phyloP scores from a whole-genome alignment of 2,113 vertebrate species.

The Sula dactylatra region DNA sequence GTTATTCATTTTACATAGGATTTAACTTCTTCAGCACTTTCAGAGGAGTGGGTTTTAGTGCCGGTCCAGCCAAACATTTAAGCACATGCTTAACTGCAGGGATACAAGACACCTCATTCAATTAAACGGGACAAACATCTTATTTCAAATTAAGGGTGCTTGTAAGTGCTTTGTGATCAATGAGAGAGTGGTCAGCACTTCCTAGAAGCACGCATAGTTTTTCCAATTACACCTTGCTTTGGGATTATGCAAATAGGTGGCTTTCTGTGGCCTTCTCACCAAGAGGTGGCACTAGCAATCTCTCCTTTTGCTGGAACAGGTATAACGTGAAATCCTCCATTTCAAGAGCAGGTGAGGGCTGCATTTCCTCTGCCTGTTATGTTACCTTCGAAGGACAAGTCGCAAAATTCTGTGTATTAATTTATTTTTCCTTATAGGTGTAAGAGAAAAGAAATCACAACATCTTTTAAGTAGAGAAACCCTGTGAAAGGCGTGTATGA shows the following conservation, averaged over 20 bases:
- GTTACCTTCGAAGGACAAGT: background rate
- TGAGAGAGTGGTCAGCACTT: background rate
- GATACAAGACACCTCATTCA: background rate
- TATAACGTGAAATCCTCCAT: background rate
- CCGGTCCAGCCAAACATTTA: background rate
- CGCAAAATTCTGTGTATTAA: background rate
- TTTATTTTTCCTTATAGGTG: background rate
- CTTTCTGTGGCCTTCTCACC: conserved; percentile 10
- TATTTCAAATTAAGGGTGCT: background rate
- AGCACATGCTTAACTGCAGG: background rate
- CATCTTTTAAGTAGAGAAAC: background rate
- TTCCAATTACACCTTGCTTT: background rate
- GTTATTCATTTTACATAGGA: background rate
- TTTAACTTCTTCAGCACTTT: background rate
- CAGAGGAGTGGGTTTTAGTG: background rate
- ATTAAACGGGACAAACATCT: background rate
- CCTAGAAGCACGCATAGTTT: background rate
- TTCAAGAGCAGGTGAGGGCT: background rate
- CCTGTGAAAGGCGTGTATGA: background rate
- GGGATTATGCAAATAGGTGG: background rate
- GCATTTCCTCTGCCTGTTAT: background rate
- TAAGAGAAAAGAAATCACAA: background rate
- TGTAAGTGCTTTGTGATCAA: background rate
- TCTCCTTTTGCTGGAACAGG: background rate
- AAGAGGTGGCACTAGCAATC: conserved; percentile 65